These are phyloP conservation scores for Florisuga fusca DNA, from an alignment of 2,797 vertebrate genomes.

Conservation along the genomic window DNA sequence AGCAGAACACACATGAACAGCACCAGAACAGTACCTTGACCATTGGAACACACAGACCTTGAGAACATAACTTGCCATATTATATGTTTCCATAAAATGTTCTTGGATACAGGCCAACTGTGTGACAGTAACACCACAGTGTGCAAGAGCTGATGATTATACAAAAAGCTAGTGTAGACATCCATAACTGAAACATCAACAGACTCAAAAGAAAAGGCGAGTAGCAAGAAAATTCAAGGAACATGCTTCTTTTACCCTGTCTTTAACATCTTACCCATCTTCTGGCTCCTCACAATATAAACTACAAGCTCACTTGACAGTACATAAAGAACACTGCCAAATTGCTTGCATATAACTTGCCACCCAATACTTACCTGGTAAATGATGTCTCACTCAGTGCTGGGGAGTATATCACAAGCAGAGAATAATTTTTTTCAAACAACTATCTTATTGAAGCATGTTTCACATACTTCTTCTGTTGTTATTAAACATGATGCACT, in stretches of 20 bases:
- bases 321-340: neutral
- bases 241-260: neutral
- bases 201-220: neutral
- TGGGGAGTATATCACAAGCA: neutral
- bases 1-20: too few species aligned
- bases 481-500: neutral
- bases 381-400: neutral
- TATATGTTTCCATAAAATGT: neutral
- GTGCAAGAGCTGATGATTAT: neutral
- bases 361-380: neutral
- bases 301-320: neutral
- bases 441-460: neutral
- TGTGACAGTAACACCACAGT: neutral
- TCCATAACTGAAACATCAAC: fast-evolving
- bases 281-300: neutral
- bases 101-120: neutral
- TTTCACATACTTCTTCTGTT: neutral
- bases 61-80: neutral
- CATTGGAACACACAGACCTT: neutral
- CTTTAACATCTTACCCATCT: neutral
- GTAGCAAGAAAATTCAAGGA: neutral
- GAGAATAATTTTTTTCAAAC: neutral
- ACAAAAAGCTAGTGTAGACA: neutral
- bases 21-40: neutral
- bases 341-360: neutral